Evolutionary conservation across 2,113 vertebrate genomes (phyloP).

Genomic region (Xenotilapia caudafasciata): DNA sequence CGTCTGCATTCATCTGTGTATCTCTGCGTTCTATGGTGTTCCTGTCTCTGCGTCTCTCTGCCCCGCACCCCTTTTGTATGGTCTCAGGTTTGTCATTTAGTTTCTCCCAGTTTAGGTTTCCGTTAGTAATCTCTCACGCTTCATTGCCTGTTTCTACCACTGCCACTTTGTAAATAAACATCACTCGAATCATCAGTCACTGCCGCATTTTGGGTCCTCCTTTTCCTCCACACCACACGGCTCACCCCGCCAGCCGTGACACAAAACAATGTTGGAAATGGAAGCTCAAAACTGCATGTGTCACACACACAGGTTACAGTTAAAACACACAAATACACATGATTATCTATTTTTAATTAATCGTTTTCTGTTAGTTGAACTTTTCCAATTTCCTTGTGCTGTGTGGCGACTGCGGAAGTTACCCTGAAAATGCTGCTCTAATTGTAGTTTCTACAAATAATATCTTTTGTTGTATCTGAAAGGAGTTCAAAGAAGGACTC

Average conservation of each 20-base stretch:
- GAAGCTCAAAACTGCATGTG: neutral
- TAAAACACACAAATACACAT: neutral
- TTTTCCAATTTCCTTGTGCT: neutral
- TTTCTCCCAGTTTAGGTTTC: too few relatives aligned
- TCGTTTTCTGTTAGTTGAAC: neutral
- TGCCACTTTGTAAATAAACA: too few relatives aligned
- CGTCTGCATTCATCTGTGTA: too few relatives aligned
- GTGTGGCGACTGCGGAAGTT: neutral
- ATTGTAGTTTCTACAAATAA: neutral
- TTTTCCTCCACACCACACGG: too few relatives aligned
- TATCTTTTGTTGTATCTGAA: neutral
- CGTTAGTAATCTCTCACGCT: too few relatives aligned
- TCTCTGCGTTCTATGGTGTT: too few relatives aligned
- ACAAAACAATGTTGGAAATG: neutral
- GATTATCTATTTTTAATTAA: neutral
- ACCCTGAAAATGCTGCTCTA: neutral
- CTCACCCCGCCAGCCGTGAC: neutral
- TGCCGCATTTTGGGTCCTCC: too few relatives aligned
- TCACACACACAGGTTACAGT: rapidly evolving
- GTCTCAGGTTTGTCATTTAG: too few relatives aligned
- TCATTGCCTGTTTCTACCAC: too few relatives aligned
- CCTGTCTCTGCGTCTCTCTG: too few relatives aligned
- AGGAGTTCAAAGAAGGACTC: neutral
- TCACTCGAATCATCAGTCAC: too few relatives aligned
- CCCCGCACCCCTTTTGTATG: too few relatives aligned